Base-by-base conservation (phyloP, 2,888 invertebrate species). In the Neria commutata region DNA sequence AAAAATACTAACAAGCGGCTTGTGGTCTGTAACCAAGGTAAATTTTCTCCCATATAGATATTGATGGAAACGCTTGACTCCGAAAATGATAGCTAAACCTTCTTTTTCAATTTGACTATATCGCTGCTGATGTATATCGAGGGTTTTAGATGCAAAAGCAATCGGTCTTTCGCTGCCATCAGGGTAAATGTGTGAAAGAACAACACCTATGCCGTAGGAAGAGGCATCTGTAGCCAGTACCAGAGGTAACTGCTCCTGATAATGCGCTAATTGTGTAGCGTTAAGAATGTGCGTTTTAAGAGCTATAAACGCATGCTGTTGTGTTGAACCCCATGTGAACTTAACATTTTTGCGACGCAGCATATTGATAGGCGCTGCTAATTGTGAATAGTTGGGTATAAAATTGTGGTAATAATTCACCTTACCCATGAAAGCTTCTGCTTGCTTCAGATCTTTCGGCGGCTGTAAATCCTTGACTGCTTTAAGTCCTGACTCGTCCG, bases 401-500 rank as follows among this genome's bases (percentile, higher is more conserved):
- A 53, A 65, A 11, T 50, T 51, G 55, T 54, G 59, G 55, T 78
- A 76, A 67, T 74, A 78, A 58, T 73, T 71, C 21, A 75, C 64
- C 16, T 76, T 60, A 16, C 73, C 75, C 14, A 77, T 25, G 58
- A 77, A 74, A n/a, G 71, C 60, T 53, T 68, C 57, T 10, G 14
- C 63, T 56, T 58, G 52, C 34, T 61, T 54, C n/a, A 61, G 21
- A 50, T 58, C 40, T 29, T 8, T 29, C 21, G 54, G 34, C 8
- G 37, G 58, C 33, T 46, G 23, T n/a, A 53, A 21, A 19, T 40
- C 17, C 14, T 47, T 52, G 10, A 52, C 42, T 16, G 60, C 26
- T 23, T 42, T 21, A 16, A 59, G 17, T 3, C 50, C 50, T 14
- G 23, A 37, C 14, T 34, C 29, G 14, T 55, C 47, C 17, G 58